These are phyloP conservation scores for Amia ocellicauda DNA, from an alignment of 2,113 vertebrate genomes.

Conservation along the genomic window DNA sequence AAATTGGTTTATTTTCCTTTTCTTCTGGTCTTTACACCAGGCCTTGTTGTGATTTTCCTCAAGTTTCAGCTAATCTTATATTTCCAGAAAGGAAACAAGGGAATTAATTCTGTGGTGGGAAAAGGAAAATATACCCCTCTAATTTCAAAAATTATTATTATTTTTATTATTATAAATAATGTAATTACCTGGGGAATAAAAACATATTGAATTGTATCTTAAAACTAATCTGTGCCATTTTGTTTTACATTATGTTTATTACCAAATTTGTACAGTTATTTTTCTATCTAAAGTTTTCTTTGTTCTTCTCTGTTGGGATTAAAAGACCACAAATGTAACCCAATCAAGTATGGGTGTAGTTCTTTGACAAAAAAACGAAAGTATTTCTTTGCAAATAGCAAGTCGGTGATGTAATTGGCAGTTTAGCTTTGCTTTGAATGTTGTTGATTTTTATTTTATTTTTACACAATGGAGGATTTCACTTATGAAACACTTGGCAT, in stretches of 20 bases:
- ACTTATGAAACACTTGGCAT: constrained; percentile 39
- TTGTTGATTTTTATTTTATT: constrained; percentile 17
- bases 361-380: constrained; percentile 27
- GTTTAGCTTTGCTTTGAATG: constrained; percentile 21
- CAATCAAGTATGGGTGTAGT: constrained; percentile 36
- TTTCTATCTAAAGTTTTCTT: constrained; percentile 50
- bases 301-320: constrained; percentile 45
- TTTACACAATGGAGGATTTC: constrained; percentile 32
- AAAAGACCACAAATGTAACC: constrained; percentile 45
- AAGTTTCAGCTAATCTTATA: constrained; percentile 62
- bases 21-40: constrained; percentile 41
- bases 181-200: no score
- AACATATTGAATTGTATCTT: no score
- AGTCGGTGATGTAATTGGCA: constrained; percentile 45
- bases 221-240: no score
- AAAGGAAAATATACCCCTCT: constrained; percentile 12
- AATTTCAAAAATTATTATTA: constrained; percentile 23
- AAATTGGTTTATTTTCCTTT: constrained; percentile 60
- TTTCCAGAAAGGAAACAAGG: constrained; percentile 44
- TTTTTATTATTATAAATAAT: constrained; percentile 38
- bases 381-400: constrained; percentile 22
- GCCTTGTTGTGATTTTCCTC: constrained; percentile 59
- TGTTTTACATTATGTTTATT: no score
- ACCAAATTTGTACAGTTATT: constrained; percentile 12
- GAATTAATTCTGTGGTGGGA: constrained; percentile 35